Conservation (phyloP, 2,888 invertebrate species). For the Hirtodrosophila trivittata region DNA sequence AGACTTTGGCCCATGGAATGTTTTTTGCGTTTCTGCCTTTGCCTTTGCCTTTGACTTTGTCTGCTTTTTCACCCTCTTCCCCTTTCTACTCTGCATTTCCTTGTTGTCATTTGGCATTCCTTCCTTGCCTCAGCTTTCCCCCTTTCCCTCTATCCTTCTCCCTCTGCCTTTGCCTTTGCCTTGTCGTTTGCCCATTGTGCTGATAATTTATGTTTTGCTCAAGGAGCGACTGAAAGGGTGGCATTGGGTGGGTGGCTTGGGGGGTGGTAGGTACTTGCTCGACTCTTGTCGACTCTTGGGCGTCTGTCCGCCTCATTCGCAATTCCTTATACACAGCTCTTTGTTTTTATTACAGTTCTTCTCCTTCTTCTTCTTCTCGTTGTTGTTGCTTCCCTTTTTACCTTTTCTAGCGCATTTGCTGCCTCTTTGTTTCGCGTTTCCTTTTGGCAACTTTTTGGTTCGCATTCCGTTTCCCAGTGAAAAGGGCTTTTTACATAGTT, state of each 20-base stretch:
- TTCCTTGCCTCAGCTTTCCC: conserved; percentile 1
- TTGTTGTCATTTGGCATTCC: conserved; percentile 44
- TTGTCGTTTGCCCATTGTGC: conserved; percentile 64
- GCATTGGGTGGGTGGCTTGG: not conserved
- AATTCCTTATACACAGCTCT: conserved; percentile 26
- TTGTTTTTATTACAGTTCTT: conserved; percentile 29
- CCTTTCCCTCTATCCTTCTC: not conserved
- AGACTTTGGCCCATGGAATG: conserved; percentile 58
- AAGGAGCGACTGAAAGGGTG: conserved; percentile 24
- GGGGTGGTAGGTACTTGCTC: not conserved
- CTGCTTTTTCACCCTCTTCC: not conserved
- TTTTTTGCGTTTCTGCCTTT: conserved; percentile 16
- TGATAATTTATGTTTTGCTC: conserved; percentile 62
- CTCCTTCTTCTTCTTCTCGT: conserved; percentile 25
- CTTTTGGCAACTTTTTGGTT: conserved; percentile 61
- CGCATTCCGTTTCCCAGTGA: conserved; percentile 52
- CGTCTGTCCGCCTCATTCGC: conserved; percentile 31
- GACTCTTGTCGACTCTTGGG: conserved; percentile 30
- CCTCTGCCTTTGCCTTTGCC: conserved; percentile 40
- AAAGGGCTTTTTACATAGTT: conserved; percentile 35
- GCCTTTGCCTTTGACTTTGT: conserved; percentile 5
- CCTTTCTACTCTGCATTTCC: not conserved
- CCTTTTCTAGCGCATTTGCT: conserved; percentile 49
- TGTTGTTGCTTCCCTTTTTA: conserved; percentile 26
- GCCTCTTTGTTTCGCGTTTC: conserved; percentile 43